Evolutionary conservation across 2,888 invertebrate genomes (phyloP).

Genomic region (Xanthia icteritia): DNA sequence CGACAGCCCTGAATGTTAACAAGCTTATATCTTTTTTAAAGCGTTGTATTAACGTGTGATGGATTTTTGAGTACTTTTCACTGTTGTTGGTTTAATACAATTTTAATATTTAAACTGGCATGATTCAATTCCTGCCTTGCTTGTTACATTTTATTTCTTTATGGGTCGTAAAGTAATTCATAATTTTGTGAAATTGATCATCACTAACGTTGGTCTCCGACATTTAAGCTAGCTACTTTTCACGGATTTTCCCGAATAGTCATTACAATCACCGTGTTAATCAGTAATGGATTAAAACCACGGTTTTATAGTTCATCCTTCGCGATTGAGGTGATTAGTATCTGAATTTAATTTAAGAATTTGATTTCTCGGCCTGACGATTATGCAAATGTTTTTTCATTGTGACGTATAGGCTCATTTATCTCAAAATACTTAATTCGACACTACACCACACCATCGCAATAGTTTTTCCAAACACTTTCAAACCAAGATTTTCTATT

Average conservation of each 20-base stretch:
- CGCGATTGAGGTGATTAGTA: background rate
- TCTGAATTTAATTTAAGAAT: background rate
- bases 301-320: background rate
- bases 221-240: background rate
- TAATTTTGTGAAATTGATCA: background rate
- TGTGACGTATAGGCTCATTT: background rate
- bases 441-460: background rate
- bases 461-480: slow-evolving; percentile 20
- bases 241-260: background rate
- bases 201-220: background rate
- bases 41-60: slow-evolving; percentile 9
- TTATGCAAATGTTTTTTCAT: background rate
- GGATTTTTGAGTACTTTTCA: slow-evolving; percentile 25
- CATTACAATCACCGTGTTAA: background rate
- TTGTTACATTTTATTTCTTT: slow-evolving; percentile 8
- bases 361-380: background rate
- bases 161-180: background rate
- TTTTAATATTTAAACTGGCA: slow-evolving; percentile 12
- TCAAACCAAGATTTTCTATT: slow-evolving; percentile 19
- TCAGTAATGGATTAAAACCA: background rate
- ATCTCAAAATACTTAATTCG: slow-evolving; percentile 5
- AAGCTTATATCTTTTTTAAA: slow-evolving; percentile 14
- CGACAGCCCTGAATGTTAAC: slow-evolving; percentile 51
- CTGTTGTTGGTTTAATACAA: background rate
- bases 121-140: slow-evolving; percentile 4